These are phyloP conservation scores for Aeoliscus strigatus DNA, from an alignment of 2,797 vertebrate genomes.

Conservation along the genomic window DNA sequence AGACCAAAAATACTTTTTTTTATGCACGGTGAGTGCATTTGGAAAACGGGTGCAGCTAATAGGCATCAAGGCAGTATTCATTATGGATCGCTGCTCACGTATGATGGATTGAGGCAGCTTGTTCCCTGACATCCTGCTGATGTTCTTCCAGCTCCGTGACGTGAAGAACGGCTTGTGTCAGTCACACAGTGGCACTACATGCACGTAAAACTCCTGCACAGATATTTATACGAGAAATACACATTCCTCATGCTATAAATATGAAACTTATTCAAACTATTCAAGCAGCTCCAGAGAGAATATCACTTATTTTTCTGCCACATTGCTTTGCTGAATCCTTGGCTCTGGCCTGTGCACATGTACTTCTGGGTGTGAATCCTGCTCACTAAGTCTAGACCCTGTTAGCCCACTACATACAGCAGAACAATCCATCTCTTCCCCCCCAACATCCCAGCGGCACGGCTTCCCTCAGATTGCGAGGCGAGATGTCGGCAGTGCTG, in stretches of 20 bases:
- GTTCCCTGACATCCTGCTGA: slow-evolving; percentile 17
- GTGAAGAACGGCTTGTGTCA: slow-evolving; percentile 16
- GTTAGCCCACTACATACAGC: slow-evolving; percentile 31
- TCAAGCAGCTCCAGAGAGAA: too few species aligned
- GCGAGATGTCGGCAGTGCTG: slow-evolving; percentile 45
- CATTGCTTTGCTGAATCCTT: too few species aligned
- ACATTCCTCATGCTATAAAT: too few species aligned
- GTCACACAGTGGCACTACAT: slow-evolving; percentile 24
- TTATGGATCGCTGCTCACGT: slow-evolving; percentile 49
- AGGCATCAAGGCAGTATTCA: slow-evolving; percentile 36
- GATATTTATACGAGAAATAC: too few species aligned
- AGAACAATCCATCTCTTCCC: slow-evolving; percentile 45
- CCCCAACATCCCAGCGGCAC: slow-evolving; percentile 28
- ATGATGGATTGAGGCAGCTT: slow-evolving; percentile 32
- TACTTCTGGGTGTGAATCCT: too few species aligned
- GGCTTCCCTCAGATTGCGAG: slow-evolving; percentile 49
- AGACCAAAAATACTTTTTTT: slow-evolving; percentile 24
- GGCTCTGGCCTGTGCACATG: too few species aligned
- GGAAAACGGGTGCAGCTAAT: slow-evolving; percentile 35
- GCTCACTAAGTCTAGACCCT: slow-evolving; percentile 40
- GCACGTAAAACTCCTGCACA: too few species aligned
- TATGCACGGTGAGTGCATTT: slow-evolving; percentile 18
- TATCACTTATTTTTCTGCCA: too few species aligned
- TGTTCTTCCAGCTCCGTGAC: slow-evolving; percentile 22
- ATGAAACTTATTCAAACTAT: too few species aligned